These are phyloP conservation scores for Chloropsis hardwickii DNA, from an alignment of 2,113 vertebrate species.

Conservation along the genomic window DNA sequence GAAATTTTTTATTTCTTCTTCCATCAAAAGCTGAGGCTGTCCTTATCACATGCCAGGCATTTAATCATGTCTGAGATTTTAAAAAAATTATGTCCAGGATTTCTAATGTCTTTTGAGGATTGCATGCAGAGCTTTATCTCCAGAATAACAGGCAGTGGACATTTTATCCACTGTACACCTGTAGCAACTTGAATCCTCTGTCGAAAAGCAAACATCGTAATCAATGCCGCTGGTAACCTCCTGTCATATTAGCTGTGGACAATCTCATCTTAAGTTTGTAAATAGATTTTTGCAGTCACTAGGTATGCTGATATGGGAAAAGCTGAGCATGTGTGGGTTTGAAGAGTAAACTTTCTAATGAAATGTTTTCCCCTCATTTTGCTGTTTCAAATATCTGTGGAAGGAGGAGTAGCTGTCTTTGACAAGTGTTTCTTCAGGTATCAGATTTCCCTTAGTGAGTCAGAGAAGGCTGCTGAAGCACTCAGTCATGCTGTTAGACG, in stretches of 20 bases:
- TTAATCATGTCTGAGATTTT: not conserved
- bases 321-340: not conserved
- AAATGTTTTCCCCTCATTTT: not conserved
- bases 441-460: not conserved
- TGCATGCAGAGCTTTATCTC: not conserved
- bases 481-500: not conserved
- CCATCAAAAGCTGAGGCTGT: not conserved
- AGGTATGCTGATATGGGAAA: not conserved
- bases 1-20: not conserved
- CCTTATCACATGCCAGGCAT: not conserved
- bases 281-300: not conserved
- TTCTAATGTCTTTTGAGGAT: not conserved
- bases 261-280: not conserved
- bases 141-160: not conserved
- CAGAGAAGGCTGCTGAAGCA: not conserved
- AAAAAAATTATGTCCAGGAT: not conserved
- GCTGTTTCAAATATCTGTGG: not conserved
- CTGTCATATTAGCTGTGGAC: not conserved
- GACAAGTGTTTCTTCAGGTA: not conserved
- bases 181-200: not conserved
- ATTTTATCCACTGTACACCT: not conserved
- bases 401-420: not conserved
- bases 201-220: not conserved
- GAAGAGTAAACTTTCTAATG: not conserved
- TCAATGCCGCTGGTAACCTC: not conserved